Conservation (phyloP, 1,140 invertebrate species). For the Diprion similis region DNA sequence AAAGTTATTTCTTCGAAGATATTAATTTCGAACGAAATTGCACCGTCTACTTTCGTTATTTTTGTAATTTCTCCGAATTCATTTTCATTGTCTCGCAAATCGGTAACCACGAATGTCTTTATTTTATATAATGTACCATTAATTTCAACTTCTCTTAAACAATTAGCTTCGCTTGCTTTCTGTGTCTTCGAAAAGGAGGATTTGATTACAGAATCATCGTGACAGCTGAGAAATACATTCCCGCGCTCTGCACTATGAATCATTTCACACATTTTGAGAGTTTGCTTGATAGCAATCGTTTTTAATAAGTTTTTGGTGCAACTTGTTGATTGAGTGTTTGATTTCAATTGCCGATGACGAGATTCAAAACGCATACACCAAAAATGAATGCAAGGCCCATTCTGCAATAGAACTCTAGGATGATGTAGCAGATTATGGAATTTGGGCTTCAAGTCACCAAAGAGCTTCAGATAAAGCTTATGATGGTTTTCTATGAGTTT, state of each 20-base stretch:
- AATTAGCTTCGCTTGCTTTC: not conserved
- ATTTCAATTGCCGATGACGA: constrained; percentile 15
- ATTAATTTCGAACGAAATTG: constrained; percentile 22
- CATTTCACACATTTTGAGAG: constrained; percentile 13
- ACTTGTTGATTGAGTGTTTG: not conserved
- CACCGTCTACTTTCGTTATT: constrained; percentile 11
- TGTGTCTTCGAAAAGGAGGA: not conserved
- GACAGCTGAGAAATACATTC: not conserved
- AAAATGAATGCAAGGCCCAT: constrained; percentile 11
- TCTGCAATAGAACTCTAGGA: not conserved
- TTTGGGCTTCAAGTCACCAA: constrained; percentile 19
- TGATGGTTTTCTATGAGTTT: constrained; percentile 12
- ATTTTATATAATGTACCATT: constrained; percentile 9
- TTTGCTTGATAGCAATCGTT: constrained; percentile 16
- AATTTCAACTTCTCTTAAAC: not conserved
- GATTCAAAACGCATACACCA: constrained; percentile 19
- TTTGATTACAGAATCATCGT: not conserved
- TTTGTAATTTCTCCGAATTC: constrained; percentile 20
- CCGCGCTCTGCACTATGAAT: not conserved
- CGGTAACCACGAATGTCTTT: constrained; percentile 13
- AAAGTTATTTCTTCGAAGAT: constrained; percentile 21
- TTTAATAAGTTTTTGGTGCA: constrained; percentile 16
- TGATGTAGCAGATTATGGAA: constrained; percentile 21
- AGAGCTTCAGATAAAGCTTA: constrained; percentile 17
- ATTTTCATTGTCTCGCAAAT: constrained; percentile 5